Evolutionary conservation across 2,888 invertebrate genomes (phyloP).

Genomic region (Julus scanicus): DNA sequence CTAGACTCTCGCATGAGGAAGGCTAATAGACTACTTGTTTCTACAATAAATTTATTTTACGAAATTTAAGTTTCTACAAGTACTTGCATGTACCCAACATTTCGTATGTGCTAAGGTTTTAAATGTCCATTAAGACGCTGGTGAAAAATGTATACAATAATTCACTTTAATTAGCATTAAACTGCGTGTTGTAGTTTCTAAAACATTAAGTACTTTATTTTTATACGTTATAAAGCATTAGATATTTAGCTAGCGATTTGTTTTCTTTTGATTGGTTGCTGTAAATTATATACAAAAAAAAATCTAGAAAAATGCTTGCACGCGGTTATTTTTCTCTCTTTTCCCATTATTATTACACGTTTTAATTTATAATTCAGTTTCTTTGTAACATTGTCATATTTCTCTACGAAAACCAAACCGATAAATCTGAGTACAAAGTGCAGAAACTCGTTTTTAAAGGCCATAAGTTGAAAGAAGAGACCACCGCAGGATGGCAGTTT

Average conservation of each 20-base stretch:
- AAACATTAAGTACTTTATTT: neutral
- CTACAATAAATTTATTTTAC: too few relatives aligned
- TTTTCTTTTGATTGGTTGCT: neutral
- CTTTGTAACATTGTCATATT: constrained; percentile 22
- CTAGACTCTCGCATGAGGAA: too few relatives aligned
- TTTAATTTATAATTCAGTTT: neutral
- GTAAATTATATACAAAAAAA: neutral
- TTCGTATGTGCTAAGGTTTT: neutral
- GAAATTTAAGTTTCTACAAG: too few relatives aligned
- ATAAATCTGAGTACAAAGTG: neutral
- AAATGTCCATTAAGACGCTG: neutral
- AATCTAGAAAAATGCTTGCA: neutral
- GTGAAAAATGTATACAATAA: neutral
- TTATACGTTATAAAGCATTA: neutral
- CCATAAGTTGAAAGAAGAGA: neutral
- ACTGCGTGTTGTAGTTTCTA: neutral
- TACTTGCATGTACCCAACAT: too few relatives aligned
- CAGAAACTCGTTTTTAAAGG: constrained; percentile 9
- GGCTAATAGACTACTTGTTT: too few relatives aligned
- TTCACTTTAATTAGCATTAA: constrained; percentile 33
- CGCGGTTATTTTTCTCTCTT: neutral
- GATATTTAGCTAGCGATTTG: neutral
- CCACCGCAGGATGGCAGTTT: constrained; percentile 20
- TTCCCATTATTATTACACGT: neutral
- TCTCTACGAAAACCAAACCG: constrained; percentile 10